A percentile compares a stretch with the other conserved stretches of the same genome.
These are phyloP conservation scores for Hylyphantes graminicola DNA, from an alignment of 1,140 invertebrate species.

Conservation along the genomic window DNA sequence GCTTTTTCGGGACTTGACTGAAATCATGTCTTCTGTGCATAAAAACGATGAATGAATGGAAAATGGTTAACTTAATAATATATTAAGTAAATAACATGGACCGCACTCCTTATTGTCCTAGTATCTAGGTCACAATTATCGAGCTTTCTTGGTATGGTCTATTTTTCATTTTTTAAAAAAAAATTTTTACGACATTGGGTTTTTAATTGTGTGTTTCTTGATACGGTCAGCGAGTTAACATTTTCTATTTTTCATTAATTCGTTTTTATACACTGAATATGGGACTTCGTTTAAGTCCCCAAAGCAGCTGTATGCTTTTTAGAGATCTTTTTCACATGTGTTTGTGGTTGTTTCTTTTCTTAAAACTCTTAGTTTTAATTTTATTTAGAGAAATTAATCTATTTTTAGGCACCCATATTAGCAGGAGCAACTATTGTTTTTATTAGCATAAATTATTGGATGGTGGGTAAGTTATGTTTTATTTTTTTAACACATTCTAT, in stretches of 20 bases:
- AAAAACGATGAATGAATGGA: too few relatives aligned
- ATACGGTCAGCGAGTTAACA: too few relatives aligned
- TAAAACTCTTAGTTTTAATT: not conserved
- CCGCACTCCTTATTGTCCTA: too few relatives aligned
- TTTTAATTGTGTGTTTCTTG: too few relatives aligned
- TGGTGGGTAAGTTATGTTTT: conserved; percentile 66
- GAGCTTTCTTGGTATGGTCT: too few relatives aligned
- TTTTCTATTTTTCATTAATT: not conserved
- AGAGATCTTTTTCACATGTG: not conserved
- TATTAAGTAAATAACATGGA: too few relatives aligned
- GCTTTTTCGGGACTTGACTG: too few relatives aligned
- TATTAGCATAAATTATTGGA: conserved; percentile 84
- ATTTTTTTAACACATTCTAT: not conserved
- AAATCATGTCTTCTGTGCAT: too few relatives aligned
- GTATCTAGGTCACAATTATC: too few relatives aligned
- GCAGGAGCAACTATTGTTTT: conserved; percentile 86
- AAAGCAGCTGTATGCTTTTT: not conserved
- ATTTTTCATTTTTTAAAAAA: too few relatives aligned
- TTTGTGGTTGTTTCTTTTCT: not conserved
- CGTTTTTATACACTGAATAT: not conserved
- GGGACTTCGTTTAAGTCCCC: not conserved
- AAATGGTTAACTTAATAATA: too few relatives aligned
- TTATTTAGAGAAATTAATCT: not conserved
- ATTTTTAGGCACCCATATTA: conserved; percentile 66
- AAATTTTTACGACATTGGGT: too few relatives aligned